A percentile compares a stretch with the other conserved stretches of the same genome.
Conservation (phyloP, 2,113 vertebrate species). For the Mastomys natalensis region DNA sequence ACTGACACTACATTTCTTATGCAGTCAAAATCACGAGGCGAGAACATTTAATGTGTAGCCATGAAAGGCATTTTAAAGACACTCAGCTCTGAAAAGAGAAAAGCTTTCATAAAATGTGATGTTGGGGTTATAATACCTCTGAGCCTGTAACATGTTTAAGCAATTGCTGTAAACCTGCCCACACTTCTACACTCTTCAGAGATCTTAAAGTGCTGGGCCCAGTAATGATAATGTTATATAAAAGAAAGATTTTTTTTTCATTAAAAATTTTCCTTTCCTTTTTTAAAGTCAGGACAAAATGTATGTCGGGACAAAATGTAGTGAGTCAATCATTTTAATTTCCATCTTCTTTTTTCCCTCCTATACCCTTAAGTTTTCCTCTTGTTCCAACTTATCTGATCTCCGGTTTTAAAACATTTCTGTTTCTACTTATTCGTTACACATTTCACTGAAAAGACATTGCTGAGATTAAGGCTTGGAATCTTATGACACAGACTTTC, state of each 20-base stretch:
- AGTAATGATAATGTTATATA: constrained; percentile 58
- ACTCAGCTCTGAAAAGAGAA: constrained; percentile 34
- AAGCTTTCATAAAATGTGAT: background rate
- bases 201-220: background rate
- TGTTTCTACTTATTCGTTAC: constrained; percentile 52
- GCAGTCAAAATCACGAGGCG: background rate
- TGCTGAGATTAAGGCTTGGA: constrained; percentile 55
- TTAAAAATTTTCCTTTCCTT: constrained; percentile 43
- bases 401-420: constrained; percentile 31
- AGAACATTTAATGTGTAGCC: constrained; percentile 5
- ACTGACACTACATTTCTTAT: background rate
- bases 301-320: no score
- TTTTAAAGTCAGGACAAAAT: constrained; percentile 58
- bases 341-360: background rate
- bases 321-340: background rate
- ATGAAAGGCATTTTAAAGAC: constrained; percentile 54
- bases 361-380: constrained; percentile 46
- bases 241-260: constrained; percentile 29
- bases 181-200: constrained; percentile 33
- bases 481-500: constrained; percentile 48
- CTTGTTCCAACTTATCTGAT: background rate
- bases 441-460: constrained; percentile 62
- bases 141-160: constrained; percentile 19
- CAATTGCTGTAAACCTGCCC: constrained; percentile 45
- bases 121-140: constrained; percentile 55